Evolutionary conservation across 2,113 vertebrate genomes (phyloP).

Genomic region (Apodemus sylvaticus): DNA sequence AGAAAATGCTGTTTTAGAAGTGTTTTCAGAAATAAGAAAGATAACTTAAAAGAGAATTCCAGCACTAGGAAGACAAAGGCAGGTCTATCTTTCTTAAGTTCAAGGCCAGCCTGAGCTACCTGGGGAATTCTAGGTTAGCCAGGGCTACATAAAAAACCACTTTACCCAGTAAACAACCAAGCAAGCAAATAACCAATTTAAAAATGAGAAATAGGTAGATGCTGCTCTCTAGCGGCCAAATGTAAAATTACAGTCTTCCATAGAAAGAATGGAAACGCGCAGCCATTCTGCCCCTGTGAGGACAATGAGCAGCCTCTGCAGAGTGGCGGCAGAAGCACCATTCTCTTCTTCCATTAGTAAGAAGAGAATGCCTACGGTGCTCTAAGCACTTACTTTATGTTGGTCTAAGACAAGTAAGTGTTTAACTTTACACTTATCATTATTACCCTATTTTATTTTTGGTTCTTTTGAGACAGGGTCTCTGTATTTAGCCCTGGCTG

Average conservation of each 20-base stretch:
- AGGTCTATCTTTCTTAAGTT: not conserved
- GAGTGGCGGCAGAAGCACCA: not conserved
- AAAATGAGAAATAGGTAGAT: not conserved
- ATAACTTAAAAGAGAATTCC: not conserved
- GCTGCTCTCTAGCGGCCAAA: slow-evolving; percentile 60
- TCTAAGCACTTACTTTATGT: not conserved
- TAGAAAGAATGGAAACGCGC: fast-evolving
- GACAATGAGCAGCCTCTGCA: not conserved
- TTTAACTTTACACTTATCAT: not conserved
- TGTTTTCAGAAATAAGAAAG: not conserved
- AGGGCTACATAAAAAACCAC: not conserved
- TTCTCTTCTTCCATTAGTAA: not conserved
- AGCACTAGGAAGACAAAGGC: not conserved
- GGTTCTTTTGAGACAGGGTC: not conserved
- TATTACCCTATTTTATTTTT: not conserved
- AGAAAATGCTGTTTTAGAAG: not conserved
- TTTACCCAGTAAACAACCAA: too few species aligned
- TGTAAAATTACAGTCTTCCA: not conserved
- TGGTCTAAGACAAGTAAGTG: not conserved
- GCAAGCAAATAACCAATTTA: too few species aligned
- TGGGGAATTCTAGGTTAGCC: not conserved
- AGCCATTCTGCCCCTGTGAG: too few species aligned
- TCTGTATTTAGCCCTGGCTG: not conserved
- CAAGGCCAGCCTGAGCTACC: not conserved
- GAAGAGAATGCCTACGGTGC: not conserved